Base-by-base conservation (phyloP, 1,140 invertebrate genomes). In the Stegodyphus dumicola region DNA sequence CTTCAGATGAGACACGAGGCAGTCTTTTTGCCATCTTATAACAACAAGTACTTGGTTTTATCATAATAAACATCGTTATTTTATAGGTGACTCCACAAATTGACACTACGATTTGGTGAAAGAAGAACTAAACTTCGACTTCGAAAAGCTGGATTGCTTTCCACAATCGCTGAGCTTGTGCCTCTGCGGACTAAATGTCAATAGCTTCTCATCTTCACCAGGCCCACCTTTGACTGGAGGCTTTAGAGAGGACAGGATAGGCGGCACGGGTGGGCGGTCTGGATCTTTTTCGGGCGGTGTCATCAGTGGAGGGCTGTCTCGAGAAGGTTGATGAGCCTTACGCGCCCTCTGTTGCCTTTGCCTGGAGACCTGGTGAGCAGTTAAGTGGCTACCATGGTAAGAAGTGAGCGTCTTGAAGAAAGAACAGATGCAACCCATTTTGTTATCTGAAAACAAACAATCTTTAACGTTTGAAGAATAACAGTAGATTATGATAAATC, bases 391-490 rank as follows among this genome's bases (percentile, higher is more conserved):
- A 10, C 87, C 87, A 15, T 87, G 87, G 53, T 87, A 87, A 13
- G 87, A 87, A 9, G 87, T 87, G 2, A 87, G 74, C 5, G 87
- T 80, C 48, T 86, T 86, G 83, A 87, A 87, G 83, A 87, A 87
- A n/a, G 83, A 86, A 54, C 70, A 86, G 77, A 87, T 77, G 77
- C 87, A 87, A 17, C 87, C 87, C 87, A 87, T 87, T 33, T 33
- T 33, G 33, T 33, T 33, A 33, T 33, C 33, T 33, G 33, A 33
- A 33, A 33, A 33, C 33, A 33, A 33, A 33, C 33, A 33, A 3
- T 33, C 33, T 33, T 33, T 33, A 33, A 33, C 3, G 33, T 33
- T 33, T 33, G 33, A 33, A 33, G 33, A 33, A 33, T 33, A 33
- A 3, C 33, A 33, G 33, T 33, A 33, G 33, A 1, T 33, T 33